A percentile compares a stretch with the other conserved stretches of the same genome.
Conservation (phyloP, 2,797 vertebrate genomes). For the Hafferia zeledoni region DNA sequence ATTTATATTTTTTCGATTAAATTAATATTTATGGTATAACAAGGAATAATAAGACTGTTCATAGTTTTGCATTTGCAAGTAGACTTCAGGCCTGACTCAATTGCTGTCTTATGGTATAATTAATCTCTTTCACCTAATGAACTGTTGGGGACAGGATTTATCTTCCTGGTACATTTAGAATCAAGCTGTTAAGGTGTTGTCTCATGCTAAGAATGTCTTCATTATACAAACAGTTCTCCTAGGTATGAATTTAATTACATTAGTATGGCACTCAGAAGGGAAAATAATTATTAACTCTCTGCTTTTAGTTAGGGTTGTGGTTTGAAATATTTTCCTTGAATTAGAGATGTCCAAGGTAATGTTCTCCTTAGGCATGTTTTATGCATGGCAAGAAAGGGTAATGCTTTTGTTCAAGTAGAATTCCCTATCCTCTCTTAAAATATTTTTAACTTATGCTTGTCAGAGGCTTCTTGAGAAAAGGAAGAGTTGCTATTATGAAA, state of each 20-base stretch:
- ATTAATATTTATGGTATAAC: neutral
- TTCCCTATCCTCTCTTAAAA: neutral
- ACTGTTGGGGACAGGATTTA: neutral
- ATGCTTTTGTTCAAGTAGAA: neutral
- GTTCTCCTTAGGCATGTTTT: neutral
- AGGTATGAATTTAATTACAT: neutral
- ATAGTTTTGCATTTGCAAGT: neutral
- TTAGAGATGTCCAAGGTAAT: neutral
- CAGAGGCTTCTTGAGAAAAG: neutral
- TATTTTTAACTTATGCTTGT: neutral
- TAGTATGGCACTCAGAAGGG: neutral
- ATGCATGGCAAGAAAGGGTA: neutral
- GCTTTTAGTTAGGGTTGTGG: neutral
- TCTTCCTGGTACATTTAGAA: neutral
- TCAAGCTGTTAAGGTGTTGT: neutral
- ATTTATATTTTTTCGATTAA: neutral
- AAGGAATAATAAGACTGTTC: neutral
- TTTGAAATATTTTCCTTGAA: neutral
- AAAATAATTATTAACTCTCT: neutral
- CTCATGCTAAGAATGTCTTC: neutral
- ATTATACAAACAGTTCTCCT: neutral
- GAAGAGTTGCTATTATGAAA: neutral
- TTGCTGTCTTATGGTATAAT: neutral
- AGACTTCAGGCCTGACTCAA: neutral
- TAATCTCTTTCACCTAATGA: neutral